Percentiles rank a stretch among this genome's conserved stretches.
These are phyloP conservation scores for Paraescarpia echinospica DNA, from an alignment of 1,140 invertebrate species.

Conservation along the genomic window DNA sequence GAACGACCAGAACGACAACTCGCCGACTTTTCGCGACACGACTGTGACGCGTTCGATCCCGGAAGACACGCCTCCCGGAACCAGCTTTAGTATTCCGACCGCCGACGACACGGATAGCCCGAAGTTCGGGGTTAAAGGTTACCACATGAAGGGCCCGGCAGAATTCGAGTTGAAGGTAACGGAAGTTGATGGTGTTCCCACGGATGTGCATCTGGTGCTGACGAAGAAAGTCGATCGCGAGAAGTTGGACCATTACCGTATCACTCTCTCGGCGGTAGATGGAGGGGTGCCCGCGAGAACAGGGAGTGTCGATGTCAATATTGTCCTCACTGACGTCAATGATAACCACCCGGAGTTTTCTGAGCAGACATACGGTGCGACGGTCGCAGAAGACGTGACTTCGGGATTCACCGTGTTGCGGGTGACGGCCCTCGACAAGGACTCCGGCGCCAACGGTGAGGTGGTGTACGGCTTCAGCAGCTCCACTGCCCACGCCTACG, in stretches of 20 bases:
- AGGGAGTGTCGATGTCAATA: slow-evolving; percentile 73
- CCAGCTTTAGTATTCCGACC: not conserved
- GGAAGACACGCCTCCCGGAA: slow-evolving; percentile 19
- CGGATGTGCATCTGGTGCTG: slow-evolving; percentile 21
- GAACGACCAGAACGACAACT: slow-evolving; percentile 90
- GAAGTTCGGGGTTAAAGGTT: slow-evolving; percentile 22
- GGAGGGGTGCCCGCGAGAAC: slow-evolving; percentile 80
- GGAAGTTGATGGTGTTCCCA: not conserved
- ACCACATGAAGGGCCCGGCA: not conserved
- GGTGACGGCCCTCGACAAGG: slow-evolving; percentile 24
- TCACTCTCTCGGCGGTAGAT: slow-evolving; percentile 74
- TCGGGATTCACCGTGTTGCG: slow-evolving; percentile 10
- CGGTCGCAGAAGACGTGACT: slow-evolving; percentile 80
- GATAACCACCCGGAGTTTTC: slow-evolving; percentile 95
- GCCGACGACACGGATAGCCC: slow-evolving; percentile 29
- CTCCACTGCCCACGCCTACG: not conserved
- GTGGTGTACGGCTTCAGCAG: slow-evolving; percentile 1
- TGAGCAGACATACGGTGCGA: slow-evolving; percentile 86
- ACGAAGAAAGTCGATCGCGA: slow-evolving; percentile 25
- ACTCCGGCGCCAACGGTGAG: slow-evolving; percentile 25
- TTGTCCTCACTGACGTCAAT: slow-evolving; percentile 83
- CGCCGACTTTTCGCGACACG: slow-evolving; percentile 71
- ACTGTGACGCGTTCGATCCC: slow-evolving; percentile 1
- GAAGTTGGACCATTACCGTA: slow-evolving; percentile 63
- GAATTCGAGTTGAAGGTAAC: slow-evolving; percentile 9